Evolutionary conservation across 2,113 vertebrate genomes (phyloP), one percentile per base, ranked within the genome.

Genomic region (Mola mola): DNA sequence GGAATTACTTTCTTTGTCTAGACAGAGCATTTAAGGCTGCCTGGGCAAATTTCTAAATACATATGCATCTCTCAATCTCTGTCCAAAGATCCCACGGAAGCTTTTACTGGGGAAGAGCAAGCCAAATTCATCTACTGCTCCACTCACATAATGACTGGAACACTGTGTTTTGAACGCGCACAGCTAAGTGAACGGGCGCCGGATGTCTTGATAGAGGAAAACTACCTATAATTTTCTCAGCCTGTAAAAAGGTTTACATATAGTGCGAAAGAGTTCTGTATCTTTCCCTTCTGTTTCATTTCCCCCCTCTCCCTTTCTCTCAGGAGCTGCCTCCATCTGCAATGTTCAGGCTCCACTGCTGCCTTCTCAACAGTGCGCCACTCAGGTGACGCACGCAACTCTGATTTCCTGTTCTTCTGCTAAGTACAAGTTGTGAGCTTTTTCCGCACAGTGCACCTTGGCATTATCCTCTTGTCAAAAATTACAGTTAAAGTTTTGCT

Each of bases 221-320:
- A 86, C 66, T 72, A 80, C 79, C 81, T 83, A 57, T 84, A 89
- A 90, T 90, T 88, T 87, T 75, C 81, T 84, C 72, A 77, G 68
- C 51, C 82, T 48, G 83, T 86, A 82, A 86, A 90, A 87, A 83
- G 81, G 72, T 88, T 89, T 90, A 84, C 89, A 83, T 87, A 86
- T 74, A 88, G 72, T 62, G 12, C 59, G 33, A 41, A 34, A 67
- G 63, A 43, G 49, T 38, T 20, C 50, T 15, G 1, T 31, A 7
- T 64, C 26, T 61, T 24, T 41, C 38, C 9, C 6, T 13, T 41
- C 29, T n/a, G 8, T 37, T 25, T 49, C 11, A 28, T 36, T 48
- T 7, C 28, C 33, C 55, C 34, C 33, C 25, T 20, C 41, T 59
- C 4, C 0, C n/a, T 53, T 25, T 57, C 58, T 74, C 62, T 44